Percentiles rank a stretch among this genome's conserved stretches.
Conservation (phyloP, 2,888 invertebrate genomes). For the Mythimna lalbum region DNA sequence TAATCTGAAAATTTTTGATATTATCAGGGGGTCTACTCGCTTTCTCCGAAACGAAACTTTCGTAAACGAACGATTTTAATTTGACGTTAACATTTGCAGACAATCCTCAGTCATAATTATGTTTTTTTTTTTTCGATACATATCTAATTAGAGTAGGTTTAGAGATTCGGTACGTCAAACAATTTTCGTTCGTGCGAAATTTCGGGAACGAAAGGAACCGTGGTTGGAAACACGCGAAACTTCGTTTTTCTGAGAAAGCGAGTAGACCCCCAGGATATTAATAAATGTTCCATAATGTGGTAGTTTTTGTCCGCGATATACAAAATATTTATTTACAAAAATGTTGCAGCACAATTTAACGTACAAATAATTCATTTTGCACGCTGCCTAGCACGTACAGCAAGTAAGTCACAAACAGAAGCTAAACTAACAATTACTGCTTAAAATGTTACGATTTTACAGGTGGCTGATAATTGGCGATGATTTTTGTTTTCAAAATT, state of each 20-base stretch:
- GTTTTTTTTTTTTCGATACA: no score
- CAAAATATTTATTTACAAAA: conserved; percentile 44
- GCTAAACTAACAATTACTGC: conserved; percentile 57
- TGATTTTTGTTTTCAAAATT: conserved; percentile 41
- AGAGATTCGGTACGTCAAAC: no score
- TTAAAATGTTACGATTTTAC: conserved; percentile 56
- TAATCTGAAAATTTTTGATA: not conserved
- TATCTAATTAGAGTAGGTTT: no score
- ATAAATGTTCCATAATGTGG: not conserved
- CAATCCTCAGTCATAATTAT: no score
- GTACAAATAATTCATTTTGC: conserved; percentile 77
- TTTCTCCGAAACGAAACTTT: no score
- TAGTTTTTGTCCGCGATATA: conserved; percentile 1
- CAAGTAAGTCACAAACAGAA: conserved; percentile 89
- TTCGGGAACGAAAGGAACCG: no score
- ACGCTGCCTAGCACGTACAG: conserved; percentile 92
- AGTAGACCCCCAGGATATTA: not conserved
- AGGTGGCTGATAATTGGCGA: conserved; percentile 69
- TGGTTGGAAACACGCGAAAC: no score
- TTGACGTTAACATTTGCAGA: no score
- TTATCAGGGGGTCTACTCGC: no score
- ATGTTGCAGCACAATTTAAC: conserved; percentile 68
- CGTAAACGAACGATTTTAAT: no score
- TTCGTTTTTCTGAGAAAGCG: no score
- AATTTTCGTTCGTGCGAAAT: no score